phyloP scores from a whole-genome alignment of 2,888 invertebrate genomes.

The Temnothorax ravouxi region DNA sequence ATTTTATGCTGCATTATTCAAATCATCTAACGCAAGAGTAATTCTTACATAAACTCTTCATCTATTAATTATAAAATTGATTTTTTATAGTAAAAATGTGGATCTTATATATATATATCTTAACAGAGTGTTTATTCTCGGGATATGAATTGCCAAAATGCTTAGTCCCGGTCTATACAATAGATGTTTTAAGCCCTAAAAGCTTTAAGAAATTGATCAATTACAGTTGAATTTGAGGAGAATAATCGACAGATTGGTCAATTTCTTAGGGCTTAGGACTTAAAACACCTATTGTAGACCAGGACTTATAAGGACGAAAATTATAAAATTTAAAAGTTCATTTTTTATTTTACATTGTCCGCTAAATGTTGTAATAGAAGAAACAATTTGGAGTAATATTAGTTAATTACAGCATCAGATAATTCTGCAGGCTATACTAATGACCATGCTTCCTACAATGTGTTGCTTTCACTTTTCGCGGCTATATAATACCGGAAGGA shows the following conservation, averaged over 20 bases:
- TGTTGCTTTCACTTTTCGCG: slow-evolving; percentile 46
- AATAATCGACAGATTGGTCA: no score
- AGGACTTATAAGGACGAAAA: no score
- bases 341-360: background rate
- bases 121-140: background rate
- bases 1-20: slow-evolving; percentile 6
- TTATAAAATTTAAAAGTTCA: background rate
- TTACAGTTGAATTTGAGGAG: no score
- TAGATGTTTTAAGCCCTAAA: no score
- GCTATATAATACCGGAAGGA: slow-evolving; percentile 61
- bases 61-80: background rate
- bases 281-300: no score
- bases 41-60: background rate
- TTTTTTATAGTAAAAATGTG: background rate
- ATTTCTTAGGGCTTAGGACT: no score
- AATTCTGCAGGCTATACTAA: background rate
- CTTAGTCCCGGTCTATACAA: background rate
- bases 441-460: background rate
- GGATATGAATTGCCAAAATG: background rate
- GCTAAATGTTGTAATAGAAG: background rate
- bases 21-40: slow-evolving; percentile 1
- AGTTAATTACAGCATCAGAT: slow-evolving; percentile 10
- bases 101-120: no score
- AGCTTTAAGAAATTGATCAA: no score
- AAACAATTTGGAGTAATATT: slow-evolving; percentile 18